Evolutionary conservation across 2,888 invertebrate genomes (phyloP).

Genomic region (Kryphioiulus occultus): DNA sequence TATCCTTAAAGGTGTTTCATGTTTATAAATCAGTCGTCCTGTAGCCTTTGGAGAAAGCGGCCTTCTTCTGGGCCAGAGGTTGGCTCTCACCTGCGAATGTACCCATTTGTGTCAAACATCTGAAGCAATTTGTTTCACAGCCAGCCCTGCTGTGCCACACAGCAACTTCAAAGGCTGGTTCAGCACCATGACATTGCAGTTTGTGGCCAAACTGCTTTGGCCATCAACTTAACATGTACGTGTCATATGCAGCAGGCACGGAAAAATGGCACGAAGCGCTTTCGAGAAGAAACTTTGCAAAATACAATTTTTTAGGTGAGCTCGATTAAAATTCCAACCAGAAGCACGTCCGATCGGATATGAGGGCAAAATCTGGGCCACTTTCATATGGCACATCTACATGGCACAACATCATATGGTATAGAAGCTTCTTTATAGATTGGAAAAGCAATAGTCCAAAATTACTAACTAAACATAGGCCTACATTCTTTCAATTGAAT

Average conservation of each 20-base stretch:
- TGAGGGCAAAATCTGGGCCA: not conserved
- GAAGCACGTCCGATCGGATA: not conserved
- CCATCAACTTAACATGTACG: constrained; percentile 30
- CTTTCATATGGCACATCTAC: not conserved
- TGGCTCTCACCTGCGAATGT: constrained; percentile 46
- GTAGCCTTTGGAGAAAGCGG: constrained; percentile 10
- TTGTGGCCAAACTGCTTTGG: not conserved
- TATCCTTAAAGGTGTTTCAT: not conserved
- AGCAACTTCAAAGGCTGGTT: constrained; percentile 45
- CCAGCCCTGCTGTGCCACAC: constrained; percentile 49
- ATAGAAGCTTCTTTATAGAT: too few relatives aligned
- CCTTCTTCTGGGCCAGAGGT: constrained; percentile 32
- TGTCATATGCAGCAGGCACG: constrained; percentile 1
- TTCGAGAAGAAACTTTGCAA: not conserved
- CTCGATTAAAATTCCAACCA: not conserved
- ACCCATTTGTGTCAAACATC: constrained; percentile 51
- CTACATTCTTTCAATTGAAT: too few relatives aligned
- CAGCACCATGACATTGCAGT: constrained; percentile 44
- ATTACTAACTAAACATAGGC: too few relatives aligned
- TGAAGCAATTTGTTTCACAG: constrained; percentile 51
- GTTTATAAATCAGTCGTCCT: constrained; percentile 34
- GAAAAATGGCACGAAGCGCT: not conserved
- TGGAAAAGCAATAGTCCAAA: too few relatives aligned
- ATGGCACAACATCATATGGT: not conserved
- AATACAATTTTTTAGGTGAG: not conserved